Conservation (phyloP, 1,140 invertebrate species). For the Liolophura sinensis region DNA sequence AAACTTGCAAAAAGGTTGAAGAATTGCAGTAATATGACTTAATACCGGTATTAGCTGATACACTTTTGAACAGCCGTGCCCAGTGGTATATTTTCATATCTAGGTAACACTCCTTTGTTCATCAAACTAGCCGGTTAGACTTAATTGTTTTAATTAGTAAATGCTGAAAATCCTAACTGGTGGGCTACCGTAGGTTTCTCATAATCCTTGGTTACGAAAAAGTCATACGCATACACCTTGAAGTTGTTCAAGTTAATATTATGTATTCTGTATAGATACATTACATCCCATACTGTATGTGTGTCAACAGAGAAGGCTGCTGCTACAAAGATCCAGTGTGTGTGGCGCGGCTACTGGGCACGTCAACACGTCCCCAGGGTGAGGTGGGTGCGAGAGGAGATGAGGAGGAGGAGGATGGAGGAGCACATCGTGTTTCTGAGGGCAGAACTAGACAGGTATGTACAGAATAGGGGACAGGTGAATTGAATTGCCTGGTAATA, state of each 20-base stretch:
- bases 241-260: neutral
- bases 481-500: too few relatives aligned
- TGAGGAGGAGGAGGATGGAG: conserved; percentile 78
- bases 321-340: conserved; percentile 81
- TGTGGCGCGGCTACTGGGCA: conserved; percentile 85
- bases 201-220: neutral
- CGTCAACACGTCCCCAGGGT: conserved; percentile 77
- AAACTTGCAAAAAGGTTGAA: too few relatives aligned
- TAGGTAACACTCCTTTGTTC: too few relatives aligned
- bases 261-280: neutral
- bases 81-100: too few relatives aligned
- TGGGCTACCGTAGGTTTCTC: neutral
- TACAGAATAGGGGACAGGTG: too few relatives aligned
- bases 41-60: too few relatives aligned
- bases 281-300: too few relatives aligned
- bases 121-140: too few relatives aligned
- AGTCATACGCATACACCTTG: neutral
- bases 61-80: too few relatives aligned
- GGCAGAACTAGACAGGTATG: conserved; percentile 65
- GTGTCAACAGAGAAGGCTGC: conserved; percentile 58
- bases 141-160: too few relatives aligned
- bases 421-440: conserved; percentile 71
- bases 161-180: too few relatives aligned
- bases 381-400: conserved; percentile 73
- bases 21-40: too few relatives aligned